phyloP scores from a whole-genome alignment of 1,140 invertebrate species.

The Meloidogyne floridensis region DNA sequence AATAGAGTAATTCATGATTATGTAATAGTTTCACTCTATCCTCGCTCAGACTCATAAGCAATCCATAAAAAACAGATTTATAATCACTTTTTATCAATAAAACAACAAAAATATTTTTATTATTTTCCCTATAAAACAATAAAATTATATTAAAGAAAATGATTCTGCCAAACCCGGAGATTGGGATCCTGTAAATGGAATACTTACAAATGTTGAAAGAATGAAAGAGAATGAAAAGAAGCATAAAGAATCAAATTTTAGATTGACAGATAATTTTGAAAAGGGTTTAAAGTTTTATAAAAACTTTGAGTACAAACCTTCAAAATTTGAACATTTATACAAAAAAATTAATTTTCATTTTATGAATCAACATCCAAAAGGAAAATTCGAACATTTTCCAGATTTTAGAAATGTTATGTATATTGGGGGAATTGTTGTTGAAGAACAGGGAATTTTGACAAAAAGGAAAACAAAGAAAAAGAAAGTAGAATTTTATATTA shows the following conservation, averaged over 20 bases:
- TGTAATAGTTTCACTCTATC: no score
- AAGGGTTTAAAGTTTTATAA: no score
- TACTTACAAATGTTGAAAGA: no score
- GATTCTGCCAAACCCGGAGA: not conserved
- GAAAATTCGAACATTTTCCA: not conserved
- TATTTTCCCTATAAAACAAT: no score
- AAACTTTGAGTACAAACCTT: not conserved
- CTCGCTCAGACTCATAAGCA: no score
- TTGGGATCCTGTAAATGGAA: not conserved
- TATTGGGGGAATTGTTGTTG: not conserved
- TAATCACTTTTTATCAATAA: not conserved
- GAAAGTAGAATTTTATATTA: no score
- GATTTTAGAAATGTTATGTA: not conserved
- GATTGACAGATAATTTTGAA: no score
- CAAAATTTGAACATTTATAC: not conserved
- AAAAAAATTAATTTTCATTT: conserved; percentile 1
- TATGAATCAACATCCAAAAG: not conserved
- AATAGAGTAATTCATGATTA: no score
- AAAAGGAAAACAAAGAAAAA: no score
- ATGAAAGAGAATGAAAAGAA: not conserved
- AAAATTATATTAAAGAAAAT: not conserved
- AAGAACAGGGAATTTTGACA: not conserved
- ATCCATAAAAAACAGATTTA: no score
- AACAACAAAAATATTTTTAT: not conserved
- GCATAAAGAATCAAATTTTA: not conserved